Base-by-base conservation (phyloP, 2,113 vertebrate species). In the Jacana jacana region DNA sequence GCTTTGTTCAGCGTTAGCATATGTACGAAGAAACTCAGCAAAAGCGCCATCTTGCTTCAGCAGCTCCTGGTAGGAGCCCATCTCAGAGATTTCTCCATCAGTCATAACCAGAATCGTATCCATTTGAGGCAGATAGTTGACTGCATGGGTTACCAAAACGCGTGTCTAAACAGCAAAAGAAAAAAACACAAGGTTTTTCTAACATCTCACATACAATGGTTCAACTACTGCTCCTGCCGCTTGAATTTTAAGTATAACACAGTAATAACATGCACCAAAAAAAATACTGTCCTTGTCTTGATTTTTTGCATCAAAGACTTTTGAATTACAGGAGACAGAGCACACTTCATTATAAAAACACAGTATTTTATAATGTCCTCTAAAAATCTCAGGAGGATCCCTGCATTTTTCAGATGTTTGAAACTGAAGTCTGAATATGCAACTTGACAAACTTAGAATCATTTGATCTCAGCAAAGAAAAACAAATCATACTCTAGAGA, bases 11-110 rank as follows among this genome's bases (percentile, higher is more conserved):
- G 97, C 52, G 13, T 97, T 98, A 37, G 98, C 97, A 10, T 99
- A 99, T 0, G 98, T 99, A 39, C 97, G 98, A 88, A 98, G 98
- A 87, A 99, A 99, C 91, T 99, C 99, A 0, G 99, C 98, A 35
- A 99, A 99, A 80, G 99, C 98, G 16, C 99, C 98, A 4, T 99
- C 98, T 17, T 97, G 98, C 92, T 95, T 96, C 95, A 99, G 97
- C 86, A 99, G 98, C 91, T 99, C 98, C 85, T 99, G 98, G 96
- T 99, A 99, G 31, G 99, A 99, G 25, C 99, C 99, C 94, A 98
- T 98, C 98, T 99, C 99, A 0, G 99, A 99, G 85, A 99, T 99
- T 96, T 99, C 97, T 27, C 99, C 99, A 0, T 99, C 98, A n/a
- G 98, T 98, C 99, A 99, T 98, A 23, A 99, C 99, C 51, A 99